These are phyloP conservation scores for Tribolium madens DNA, from an alignment of 1,140 invertebrate species.

Conservation along the genomic window DNA sequence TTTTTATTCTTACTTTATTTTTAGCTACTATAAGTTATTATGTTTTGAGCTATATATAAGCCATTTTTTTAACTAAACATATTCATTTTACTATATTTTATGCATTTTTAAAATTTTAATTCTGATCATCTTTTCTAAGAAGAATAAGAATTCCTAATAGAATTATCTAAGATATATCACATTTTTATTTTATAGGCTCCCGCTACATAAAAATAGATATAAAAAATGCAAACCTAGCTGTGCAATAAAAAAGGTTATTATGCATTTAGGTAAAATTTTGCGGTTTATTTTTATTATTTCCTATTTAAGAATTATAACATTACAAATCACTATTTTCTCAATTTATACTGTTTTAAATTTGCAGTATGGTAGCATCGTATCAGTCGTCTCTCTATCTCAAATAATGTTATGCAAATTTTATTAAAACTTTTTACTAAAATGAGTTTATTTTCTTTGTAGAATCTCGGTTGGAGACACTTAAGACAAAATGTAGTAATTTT, in stretches of 20 bases:
- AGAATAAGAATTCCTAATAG: no score
- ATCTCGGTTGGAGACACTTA: not conserved
- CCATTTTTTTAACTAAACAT: no score
- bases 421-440: slow-evolving; percentile 5
- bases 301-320: slow-evolving; percentile 1
- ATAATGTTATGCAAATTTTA: slow-evolving; percentile 23
- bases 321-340: not conserved
- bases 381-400: not conserved
- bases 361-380: not conserved
- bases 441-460: slow-evolving; percentile 3
- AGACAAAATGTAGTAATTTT: no score
- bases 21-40: not conserved
- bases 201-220: not conserved
- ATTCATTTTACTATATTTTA: not conserved
- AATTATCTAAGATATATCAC: not conserved
- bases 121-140: not conserved
- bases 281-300: not conserved
- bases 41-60: no score
- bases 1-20: not conserved
- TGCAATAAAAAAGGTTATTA: not conserved
- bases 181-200: not conserved
- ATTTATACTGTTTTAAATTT: not conserved
- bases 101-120: not conserved
- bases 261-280: not conserved
- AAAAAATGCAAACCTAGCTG: not conserved